Evolutionary conservation across 2,113 vertebrate genomes (phyloP), one percentile per base, ranked within the genome.

Genomic region (Sarotherodon lohbergeri): DNA sequence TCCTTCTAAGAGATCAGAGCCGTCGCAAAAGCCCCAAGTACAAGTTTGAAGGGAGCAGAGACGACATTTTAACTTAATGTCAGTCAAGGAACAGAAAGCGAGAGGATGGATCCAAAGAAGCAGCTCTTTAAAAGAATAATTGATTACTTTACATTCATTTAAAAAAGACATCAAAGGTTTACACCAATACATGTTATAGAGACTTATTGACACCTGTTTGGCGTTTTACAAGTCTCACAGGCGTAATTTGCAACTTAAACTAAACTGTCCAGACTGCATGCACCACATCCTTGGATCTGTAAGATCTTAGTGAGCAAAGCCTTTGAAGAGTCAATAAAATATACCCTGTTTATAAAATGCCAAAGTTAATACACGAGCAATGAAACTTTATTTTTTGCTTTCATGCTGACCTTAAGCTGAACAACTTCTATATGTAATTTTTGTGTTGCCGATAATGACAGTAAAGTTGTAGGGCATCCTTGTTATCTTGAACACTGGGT

Each of bases 1-100:
- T 79, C 36, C 83, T 91, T 91, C 71, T 85, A 86, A 56, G 84
- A 93, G 88, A 93, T 93, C 80, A 89, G 80, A 92, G 55, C 54
- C 52, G 5, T 29, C 4, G 2, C 61, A 36, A 29, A 84, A 79
- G 76, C 14, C n/a, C 27, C 32, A 41, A 79, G 88, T 81, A 9
- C 9, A 29, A 41, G 50, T 89, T 83, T 73, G 63, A 8, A 29
- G 71, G 22, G 41, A 90, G 48, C 52, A 10, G 50, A 1, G 3
- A 10, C 24, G 82, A 80, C 80, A 81, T 50, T 86, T 87, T n/a
- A 80, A 50, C 43, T 80, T 57, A 56, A 16, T 4, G 9, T 68
- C 43, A 68, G 83, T 34, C 7, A 39, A 80, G 80, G 56, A 88
- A 80, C 24, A 76, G 48, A 59, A 52, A 54, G 19, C 5, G 6